A percentile compares a stretch with the other conserved stretches of the same genome.
Conservation (phyloP, 2,888 invertebrate genomes). For the Psylliodes chrysocephalus region DNA sequence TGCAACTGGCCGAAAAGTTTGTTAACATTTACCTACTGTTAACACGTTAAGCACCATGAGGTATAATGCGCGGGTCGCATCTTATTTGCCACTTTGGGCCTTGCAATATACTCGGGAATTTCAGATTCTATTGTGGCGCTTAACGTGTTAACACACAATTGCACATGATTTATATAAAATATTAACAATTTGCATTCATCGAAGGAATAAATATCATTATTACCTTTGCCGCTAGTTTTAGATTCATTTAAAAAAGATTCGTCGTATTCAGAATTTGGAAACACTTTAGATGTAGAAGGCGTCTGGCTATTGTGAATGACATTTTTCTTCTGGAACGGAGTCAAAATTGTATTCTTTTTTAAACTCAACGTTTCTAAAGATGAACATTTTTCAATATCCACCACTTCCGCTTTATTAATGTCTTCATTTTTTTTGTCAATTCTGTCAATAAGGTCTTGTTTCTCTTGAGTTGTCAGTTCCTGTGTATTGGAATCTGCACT, state of each 20-base stretch:
- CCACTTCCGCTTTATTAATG: not conserved
- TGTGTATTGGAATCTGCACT: slow-evolving; percentile 15
- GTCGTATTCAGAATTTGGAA: slow-evolving; percentile 19
- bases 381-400: not conserved
- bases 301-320: slow-evolving; percentile 27
- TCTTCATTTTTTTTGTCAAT: not conserved
- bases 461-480: slow-evolving; percentile 1
- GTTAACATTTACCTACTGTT: no score
- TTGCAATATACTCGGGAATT: no score
- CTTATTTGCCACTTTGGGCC: no score
- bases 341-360: not conserved
- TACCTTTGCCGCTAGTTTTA: slow-evolving; percentile 5
- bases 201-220: slow-evolving; percentile 3
- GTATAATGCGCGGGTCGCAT: no score
- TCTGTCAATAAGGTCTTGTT: not conserved
- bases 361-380: slow-evolving; percentile 1
- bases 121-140: no score
- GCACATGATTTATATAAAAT: no score
- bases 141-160: no score
- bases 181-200: no score
- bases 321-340: slow-evolving; percentile 4
- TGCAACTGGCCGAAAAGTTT: no score
- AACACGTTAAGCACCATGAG: no score
- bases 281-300: slow-evolving; percentile 25
- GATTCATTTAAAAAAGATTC: slow-evolving; percentile 20